These are phyloP conservation scores for Endomychus coccineus DNA, from an alignment of 2,888 invertebrate genomes.

Conservation along the genomic window DNA sequence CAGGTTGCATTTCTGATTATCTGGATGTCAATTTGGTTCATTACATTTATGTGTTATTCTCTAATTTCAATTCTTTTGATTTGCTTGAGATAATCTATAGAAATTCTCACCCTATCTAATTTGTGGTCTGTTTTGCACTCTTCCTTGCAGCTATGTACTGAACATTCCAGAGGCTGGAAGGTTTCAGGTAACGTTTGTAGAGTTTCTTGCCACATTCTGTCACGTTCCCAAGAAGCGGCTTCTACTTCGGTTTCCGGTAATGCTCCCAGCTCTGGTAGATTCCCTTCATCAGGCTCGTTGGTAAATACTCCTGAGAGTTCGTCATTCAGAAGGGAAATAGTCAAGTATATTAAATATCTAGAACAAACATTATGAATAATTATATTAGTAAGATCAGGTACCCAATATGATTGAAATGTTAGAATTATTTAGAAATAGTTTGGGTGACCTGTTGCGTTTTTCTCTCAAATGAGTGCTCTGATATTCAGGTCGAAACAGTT, in stretches of 20 bases:
- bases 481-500: conserved; percentile 47
- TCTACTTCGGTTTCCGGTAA: conserved; percentile 31
- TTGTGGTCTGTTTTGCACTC: conserved; percentile 37
- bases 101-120: conserved; percentile 30
- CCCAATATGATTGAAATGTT: too few relatives aligned
- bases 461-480: conserved; percentile 42
- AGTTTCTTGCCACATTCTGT: conserved; percentile 43
- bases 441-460: conserved; percentile 46
- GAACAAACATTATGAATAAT: too few relatives aligned
- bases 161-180: conserved; percentile 35
- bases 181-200: conserved; percentile 38
- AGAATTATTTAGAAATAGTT: too few relatives aligned
- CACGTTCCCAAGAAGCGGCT: conserved; percentile 44
- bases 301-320: conserved; percentile 41
- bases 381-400: too few relatives aligned
- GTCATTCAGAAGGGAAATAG: conserved; percentile 42
- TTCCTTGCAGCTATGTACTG: conserved; percentile 29
- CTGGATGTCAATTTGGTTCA: too few relatives aligned
- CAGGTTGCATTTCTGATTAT: neutral
- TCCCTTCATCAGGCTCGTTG: conserved; percentile 37
- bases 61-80: too few relatives aligned
- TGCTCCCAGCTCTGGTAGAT: conserved; percentile 36
- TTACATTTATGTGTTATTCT: too few relatives aligned
- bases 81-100: too few relatives aligned
- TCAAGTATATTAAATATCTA: conserved; percentile 42